Evolutionary conservation across 2,888 invertebrate species (phyloP).

Genomic region (Hypsopygia costalis): DNA sequence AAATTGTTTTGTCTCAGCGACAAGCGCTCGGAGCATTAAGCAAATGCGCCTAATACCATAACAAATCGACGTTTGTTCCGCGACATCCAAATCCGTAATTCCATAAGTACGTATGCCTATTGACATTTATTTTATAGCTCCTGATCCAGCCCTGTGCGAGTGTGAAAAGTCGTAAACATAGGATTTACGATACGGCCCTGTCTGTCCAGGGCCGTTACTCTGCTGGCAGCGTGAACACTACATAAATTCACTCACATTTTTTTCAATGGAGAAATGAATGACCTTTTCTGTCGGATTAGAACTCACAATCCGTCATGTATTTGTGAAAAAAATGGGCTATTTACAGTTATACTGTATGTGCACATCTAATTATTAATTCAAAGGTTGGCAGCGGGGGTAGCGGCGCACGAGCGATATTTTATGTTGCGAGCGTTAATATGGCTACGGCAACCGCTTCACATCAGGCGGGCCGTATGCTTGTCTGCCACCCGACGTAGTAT

Average conservation of each 20-base stretch:
- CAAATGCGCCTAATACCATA: conserved; percentile 19
- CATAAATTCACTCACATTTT: not conserved
- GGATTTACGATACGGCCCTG: conserved; percentile 37
- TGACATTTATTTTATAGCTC: conserved; percentile 40
- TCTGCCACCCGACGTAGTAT: no score
- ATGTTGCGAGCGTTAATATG: no score
- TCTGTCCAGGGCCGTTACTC: conserved; percentile 27
- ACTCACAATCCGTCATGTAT: no score
- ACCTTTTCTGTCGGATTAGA: no score
- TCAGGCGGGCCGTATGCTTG: no score
- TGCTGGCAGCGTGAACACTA: not conserved
- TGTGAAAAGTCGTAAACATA: conserved; percentile 36
- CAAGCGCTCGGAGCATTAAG: conserved; percentile 18
- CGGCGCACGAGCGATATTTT: no score
- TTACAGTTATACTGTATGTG: no score
- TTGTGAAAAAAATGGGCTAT: no score
- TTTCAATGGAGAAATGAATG: no score
- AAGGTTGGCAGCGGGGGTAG: no score
- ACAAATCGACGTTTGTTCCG: conserved; percentile 11
- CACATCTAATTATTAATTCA: no score
- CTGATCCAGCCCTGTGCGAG: conserved; percentile 28
- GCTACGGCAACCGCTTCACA: no score
- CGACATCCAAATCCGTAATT: conserved; percentile 21
- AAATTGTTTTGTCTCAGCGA: conserved; percentile 20
- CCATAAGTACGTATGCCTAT: conserved; percentile 31